Base-by-base conservation (phyloP, 2,888 invertebrate genomes). In the Fragum whitleyi region DNA sequence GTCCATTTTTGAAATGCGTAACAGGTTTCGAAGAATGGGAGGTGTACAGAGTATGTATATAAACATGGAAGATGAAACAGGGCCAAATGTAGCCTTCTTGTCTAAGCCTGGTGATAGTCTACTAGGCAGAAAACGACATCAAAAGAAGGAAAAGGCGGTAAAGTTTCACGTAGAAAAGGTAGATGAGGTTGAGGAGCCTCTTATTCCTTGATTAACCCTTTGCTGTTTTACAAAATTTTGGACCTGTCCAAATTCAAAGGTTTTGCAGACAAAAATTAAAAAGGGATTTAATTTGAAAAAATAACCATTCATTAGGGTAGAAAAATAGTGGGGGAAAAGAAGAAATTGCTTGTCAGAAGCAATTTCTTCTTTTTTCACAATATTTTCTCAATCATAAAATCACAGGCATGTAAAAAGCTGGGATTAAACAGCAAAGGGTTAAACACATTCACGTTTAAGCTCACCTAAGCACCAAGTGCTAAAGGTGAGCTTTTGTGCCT, bases 21-120 rank as follows among this genome's bases (percentile, higher is more conserved):
- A 62, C 23, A 39, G 73, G 16, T 61, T 73, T n/a, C 61, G 70
- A 11, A 70, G 53, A 55, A 69, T 65, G 65, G 65, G 65, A 5
- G 65, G 65, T 26, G 65, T 65, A 9, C 65, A 65, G 42, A 65
- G 65, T 16, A 65, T 65, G 65, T 65, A 65, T 11, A 39, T 65
- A 2, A 36, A 65, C 11, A 39, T 21, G 0, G 42, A 42, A 36
- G 42, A 65, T 65, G 42, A 65, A 36, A 39, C 65, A 21, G 21
- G 19, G 2, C 21, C 23, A 7, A 42, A 16, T 21, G n/a, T n/a
- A 14, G 1, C 65, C 9, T 65, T 42, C 36, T 65, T 65, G 42
- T 39, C 65, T 23, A 6, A 19, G 21, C 65, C 65, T 7, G 23
- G 5, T 23, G 65, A 65, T 21, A 65, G 65, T 42, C 16, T 32